phyloP scores from a whole-genome alignment of 1,140 invertebrate genomes.

The Drosophila subpulchrella region DNA sequence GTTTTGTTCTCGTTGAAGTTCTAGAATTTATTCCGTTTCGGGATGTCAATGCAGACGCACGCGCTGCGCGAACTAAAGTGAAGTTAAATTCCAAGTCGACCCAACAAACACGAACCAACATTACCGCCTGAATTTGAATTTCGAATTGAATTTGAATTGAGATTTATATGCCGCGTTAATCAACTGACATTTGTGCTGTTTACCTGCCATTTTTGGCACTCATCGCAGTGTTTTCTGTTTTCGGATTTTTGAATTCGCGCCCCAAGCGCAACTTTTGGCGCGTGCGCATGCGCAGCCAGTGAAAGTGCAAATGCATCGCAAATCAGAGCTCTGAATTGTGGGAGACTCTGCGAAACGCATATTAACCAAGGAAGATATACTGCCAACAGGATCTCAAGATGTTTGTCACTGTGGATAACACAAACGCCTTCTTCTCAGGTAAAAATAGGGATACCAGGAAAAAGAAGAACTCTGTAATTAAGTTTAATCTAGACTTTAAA shows the following conservation, averaged over 20 bases:
- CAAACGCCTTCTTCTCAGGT: conserved; percentile 83
- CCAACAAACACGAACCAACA: conserved; percentile 1
- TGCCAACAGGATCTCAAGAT: conserved; percentile 59
- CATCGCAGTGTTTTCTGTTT: conserved; percentile 7
- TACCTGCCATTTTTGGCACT: conserved; percentile 54
- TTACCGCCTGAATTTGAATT: conserved; percentile 29
- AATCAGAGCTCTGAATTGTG: conserved; percentile 44
- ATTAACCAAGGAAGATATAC: background rate
- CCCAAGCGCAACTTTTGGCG: conserved; percentile 38
- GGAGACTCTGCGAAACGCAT: conserved; percentile 24
- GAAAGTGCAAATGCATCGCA: conserved; percentile 75
- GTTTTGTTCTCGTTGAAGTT: conserved; percentile 81
- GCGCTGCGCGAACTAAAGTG: conserved; percentile 51
- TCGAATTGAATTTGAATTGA: conserved; percentile 28
- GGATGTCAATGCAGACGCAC: conserved; percentile 83
- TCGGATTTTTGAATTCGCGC: background rate
- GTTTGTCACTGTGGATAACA: conserved; percentile 83
- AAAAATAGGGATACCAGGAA: conserved; percentile 22
- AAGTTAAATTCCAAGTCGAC: conserved; percentile 30
- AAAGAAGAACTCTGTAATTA: no score
- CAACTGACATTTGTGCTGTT: conserved; percentile 38
- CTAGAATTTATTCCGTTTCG: conserved; percentile 84
- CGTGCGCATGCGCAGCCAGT: conserved; percentile 68
- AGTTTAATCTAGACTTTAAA: no score
- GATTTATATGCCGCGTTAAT: conserved; percentile 45